A percentile compares a stretch with the other conserved stretches of the same genome.
These are phyloP conservation scores for Labeo calbasu DNA, from an alignment of 2,797 vertebrate species.

Conservation along the genomic window DNA sequence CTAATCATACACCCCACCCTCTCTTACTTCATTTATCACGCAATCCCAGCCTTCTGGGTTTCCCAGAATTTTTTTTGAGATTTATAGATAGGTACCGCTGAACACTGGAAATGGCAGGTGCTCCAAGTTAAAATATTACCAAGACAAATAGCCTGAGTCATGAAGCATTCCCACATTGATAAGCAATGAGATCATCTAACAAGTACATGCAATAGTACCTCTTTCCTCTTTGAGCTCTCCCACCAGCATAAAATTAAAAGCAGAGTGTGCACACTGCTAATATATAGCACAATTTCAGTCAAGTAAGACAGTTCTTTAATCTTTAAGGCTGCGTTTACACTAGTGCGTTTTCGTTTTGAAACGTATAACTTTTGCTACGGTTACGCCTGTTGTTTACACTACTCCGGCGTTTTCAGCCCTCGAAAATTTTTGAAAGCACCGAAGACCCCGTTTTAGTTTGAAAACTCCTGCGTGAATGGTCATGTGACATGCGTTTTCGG, in stretches of 20 bases:
- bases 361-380: no score
- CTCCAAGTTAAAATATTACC: constrained; percentile 1
- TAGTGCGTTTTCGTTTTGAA: no score
- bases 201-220: neutral
- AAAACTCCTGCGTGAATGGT: no score
- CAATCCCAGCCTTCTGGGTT: neutral
- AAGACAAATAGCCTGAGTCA: neutral
- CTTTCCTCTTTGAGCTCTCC: neutral
- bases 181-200: constrained; percentile 27
- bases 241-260: neutral
- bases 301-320: neutral
- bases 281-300: neutral
- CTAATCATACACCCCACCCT: neutral
- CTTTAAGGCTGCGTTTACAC: no score
- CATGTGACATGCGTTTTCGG: no score
- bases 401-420: no score
- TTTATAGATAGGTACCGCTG: neutral
- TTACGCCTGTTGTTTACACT: no score
- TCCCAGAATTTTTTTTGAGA: neutral
- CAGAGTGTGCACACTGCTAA: neutral
- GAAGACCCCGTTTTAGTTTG: no score
- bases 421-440: no score
- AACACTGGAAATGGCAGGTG: neutral
- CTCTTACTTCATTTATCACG: neutral
- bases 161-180: neutral